Base-by-base conservation (phyloP, 1,140 invertebrate species). In the Dreissena polymorpha region DNA sequence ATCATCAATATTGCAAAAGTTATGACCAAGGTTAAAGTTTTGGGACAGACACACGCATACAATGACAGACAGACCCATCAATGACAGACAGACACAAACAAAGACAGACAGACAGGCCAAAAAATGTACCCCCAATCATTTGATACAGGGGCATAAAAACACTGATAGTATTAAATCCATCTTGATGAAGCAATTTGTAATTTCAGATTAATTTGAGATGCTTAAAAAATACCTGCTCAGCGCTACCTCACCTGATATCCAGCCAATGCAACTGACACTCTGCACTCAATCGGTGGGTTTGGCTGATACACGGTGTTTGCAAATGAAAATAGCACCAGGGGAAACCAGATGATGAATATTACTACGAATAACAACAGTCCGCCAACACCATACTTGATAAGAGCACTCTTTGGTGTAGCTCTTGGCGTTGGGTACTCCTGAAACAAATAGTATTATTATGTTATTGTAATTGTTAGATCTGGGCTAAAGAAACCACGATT, bases 311-410 rank as follows among this genome's bases (percentile, higher is more conserved):
- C 98, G 13, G 97, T 96, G 88, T 97, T 97, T 10, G 98, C 97
- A 68, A 99, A 95, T 0, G 99, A 98, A 92, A 99, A 99, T 29
- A 99, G 95, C 0, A 99, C 95, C 3, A 99, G 92, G 0, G 99
- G 99, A 93, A 99, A 99, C 98, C 98, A 99, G 84, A 99, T 98
- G 50, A 99, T 96, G 21, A 97, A 96, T 81, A 99, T 97, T 88
- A 99, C 97, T 27, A 97, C 91, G 0, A 98, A 94, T 0, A 99
- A 94, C 14, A 97, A 95, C 16, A 95, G 95, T 18, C 98, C 97
- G 25, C 99, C 99, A 87, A 98, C 95, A 14, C 98, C 91, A 88
- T 99, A 99, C 92, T 99, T 99, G 29, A 96, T 95, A 0, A 96
- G 91, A 39, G 96, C 95, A 0, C 95, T 94, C 88, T 98, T 97